Conservation (phyloP, 2,113 vertebrate genomes). For the Chlamydotis undulata region DNA sequence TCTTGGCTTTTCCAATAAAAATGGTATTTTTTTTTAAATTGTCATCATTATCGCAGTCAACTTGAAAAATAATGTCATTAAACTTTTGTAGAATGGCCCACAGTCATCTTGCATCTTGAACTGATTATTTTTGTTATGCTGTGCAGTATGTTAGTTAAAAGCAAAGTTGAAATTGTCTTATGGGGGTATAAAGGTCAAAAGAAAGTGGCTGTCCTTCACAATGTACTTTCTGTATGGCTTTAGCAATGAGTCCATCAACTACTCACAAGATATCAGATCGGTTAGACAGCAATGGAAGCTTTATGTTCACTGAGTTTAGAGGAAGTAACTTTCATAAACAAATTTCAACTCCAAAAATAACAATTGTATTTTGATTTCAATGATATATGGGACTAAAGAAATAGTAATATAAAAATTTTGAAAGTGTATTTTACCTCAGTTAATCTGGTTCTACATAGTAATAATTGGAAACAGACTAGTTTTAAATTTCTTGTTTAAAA, state of each 20-base stretch:
- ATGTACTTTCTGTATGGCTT: background rate
- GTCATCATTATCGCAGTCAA: background rate
- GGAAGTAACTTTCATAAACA: background rate
- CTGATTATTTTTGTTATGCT: background rate
- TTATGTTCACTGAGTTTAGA: background rate
- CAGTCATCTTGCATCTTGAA: background rate
- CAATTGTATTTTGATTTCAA: background rate
- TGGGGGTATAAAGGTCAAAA: background rate
- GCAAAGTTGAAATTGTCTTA: background rate
- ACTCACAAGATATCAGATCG: background rate
- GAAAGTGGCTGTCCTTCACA: background rate
- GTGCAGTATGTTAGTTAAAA: background rate
- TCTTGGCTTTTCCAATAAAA: background rate
- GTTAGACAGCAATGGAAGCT: background rate
- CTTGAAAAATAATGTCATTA: constrained; percentile 17
- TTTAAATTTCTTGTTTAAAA: background rate
- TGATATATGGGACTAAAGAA: background rate
- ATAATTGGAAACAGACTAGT: background rate
- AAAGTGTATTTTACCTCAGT: background rate
- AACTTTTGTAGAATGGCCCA: background rate
- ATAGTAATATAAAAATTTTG: background rate
- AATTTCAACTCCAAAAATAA: background rate
- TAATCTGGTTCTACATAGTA: background rate
- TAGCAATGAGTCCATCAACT: background rate
- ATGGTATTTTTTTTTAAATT: background rate